A percentile compares a stretch with the other conserved stretches of the same genome.
Conservation (phyloP, 2,888 invertebrate genomes). For the Nomada ferruginata region DNA sequence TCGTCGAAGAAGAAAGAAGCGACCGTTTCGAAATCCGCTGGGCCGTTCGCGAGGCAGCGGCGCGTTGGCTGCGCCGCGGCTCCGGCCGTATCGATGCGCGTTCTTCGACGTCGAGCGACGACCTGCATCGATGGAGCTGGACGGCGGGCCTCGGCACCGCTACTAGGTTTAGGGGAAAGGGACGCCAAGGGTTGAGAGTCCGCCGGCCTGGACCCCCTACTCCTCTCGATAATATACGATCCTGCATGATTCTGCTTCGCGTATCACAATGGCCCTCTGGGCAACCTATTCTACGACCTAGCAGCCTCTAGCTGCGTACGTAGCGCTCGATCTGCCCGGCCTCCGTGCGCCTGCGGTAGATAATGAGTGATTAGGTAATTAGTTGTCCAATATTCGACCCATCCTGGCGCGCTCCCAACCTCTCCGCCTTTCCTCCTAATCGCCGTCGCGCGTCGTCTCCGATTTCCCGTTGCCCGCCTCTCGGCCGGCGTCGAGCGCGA, state of each 20-base stretch:
- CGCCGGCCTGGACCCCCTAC: constrained; percentile 21
- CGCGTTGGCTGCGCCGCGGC: background rate
- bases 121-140: constrained; percentile 28
- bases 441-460: background rate
- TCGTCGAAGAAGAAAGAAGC: background rate
- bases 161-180: constrained; percentile 6
- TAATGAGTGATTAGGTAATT: constrained; percentile 81
- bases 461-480: background rate
- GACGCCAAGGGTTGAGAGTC: constrained; percentile 43
- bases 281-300: constrained; percentile 67
- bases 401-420: constrained; percentile 47
- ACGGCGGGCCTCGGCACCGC: constrained; percentile 19
- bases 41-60: no score
- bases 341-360: constrained; percentile 74
- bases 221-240: constrained; percentile 68
- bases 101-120: constrained; percentile 10
- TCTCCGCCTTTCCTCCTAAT: background rate
- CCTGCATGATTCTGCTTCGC: constrained; percentile 76
- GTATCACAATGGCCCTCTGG: constrained; percentile 74
- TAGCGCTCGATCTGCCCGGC: constrained; percentile 67
- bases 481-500: constrained; percentile 15
- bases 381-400: constrained; percentile 79
- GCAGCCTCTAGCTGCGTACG: constrained; percentile 65
- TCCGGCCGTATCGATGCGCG: background rate
- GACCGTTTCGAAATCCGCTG: background rate